Evolutionary conservation across 1,140 invertebrate species (phyloP), one percentile per base, ranked within the genome.

Genomic region (Ips typographus): DNA sequence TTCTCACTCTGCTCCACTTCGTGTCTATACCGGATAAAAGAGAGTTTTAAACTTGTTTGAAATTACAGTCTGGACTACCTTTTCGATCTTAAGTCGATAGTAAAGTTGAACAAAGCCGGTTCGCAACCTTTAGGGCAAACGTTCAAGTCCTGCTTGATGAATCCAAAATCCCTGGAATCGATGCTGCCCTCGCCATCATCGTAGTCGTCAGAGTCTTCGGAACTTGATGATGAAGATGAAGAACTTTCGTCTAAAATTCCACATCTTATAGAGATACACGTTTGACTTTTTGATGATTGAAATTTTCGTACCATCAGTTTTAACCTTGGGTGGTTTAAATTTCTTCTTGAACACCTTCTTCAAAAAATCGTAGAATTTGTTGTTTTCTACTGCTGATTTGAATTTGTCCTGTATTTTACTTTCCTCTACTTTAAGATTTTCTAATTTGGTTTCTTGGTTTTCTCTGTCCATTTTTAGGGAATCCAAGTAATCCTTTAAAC

Each of bases 311-410:
- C 81, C 83, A 65, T 75, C 75, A 53, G 63, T 70, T 3, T 69
- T 60, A 4, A 79, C 73, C 72, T 86, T 86, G 0, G 84, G 84
- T 2, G 84, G 84, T 56, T 85, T 86, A 72, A 85, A 89, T 72
- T 89, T 91, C 77, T 93, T 93, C 71, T 88, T 90, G 74, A 90
- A 93, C 41, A 94, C 91, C 72, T 88, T 87, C 4, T 84, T 84
- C 40, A 94, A 78, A 76, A 92, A 93, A 70, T 89, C 86, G 43
- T 81, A 84, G 78, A 91, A 93, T 73, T 90, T 90, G 74, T 91
- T 89, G 42, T 90, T 88, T 57, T 85, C 86, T 0, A 89, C 83
- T 2, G 85, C 83, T 22, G 74, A 81, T 56, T 85, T 81, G 74
- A 91, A 77, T 51, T 63, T 75, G 51, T 74, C 68, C 38, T 75